Evolutionary conservation across 2,888 invertebrate genomes (phyloP), one percentile per base, ranked within the genome.

Genomic region (Hypolimnas misippus): DNA sequence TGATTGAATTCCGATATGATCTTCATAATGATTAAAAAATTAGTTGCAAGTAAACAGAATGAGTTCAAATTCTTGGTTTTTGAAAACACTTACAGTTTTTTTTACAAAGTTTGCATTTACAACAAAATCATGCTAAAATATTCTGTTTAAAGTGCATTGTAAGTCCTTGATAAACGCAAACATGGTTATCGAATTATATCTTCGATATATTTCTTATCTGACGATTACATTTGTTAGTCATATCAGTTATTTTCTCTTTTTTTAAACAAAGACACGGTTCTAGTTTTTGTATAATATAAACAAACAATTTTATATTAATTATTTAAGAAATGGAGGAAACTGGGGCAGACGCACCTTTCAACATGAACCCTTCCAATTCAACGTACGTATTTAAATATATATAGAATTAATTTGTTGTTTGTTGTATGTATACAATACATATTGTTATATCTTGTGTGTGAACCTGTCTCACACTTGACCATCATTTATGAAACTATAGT

Each of bases 321-420:
- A n/a, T n/a, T n/a, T n/a, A 8, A 7, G 29, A 49, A 49, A 49
- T 49, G 49, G 49, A 49, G 7, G 49, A 49, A 25, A 49, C 49
- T 49, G 7, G n/a, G 7, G 6, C 49, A 29, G 49, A 49, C 8
- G 56, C 10, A 3, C 19, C 14, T 7, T 25, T 51, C n/a, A 16
- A 33, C 1, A 10, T 8, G 1, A 46, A 46, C 7, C 10, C 12
- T 29, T 33, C 14, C n/a, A 49, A 49, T 54, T 54, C 38, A 54
- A 40, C 40, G 40, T 21, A 42, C 2, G 8, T 38, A 38, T 29
- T 2, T 17, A 21, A 1, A 4, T 4, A 0, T 40, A 3, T 40
- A 40, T n/a, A 40, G 8, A 12, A 10, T 1, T 29, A n/a, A n/a
- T n/a, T n/a, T n/a, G n/a, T n/a, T n/a, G n/a, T n/a, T n/a, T n/a